These are phyloP conservation scores for Cyphomyrus plagiostoma DNA, from an alignment of 2,113 vertebrate species.

Conservation along the genomic window DNA sequence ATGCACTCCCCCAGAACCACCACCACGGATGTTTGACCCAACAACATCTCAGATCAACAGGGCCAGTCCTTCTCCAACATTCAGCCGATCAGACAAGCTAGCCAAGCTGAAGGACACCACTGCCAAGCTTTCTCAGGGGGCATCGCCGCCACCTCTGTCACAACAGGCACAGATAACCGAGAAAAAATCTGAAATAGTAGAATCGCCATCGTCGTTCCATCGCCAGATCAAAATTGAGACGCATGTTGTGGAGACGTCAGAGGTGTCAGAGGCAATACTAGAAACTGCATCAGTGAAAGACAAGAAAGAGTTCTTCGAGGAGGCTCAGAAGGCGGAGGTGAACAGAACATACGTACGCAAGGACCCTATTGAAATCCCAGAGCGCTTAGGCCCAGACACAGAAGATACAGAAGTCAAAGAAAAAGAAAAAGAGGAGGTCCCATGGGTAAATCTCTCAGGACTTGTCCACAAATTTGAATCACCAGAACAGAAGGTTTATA, in stretches of 20 bases:
- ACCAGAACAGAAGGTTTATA: slow-evolving; percentile 52
- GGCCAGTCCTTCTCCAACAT: slow-evolving; percentile 64
- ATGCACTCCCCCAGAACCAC: slow-evolving; percentile 52
- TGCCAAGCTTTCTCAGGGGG: slow-evolving; percentile 60
- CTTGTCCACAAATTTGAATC: slow-evolving; percentile 64
- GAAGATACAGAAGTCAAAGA: slow-evolving; percentile 52
- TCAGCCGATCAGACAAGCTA: slow-evolving; percentile 71
- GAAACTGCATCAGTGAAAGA: slow-evolving; percentile 67
- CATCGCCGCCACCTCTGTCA: slow-evolving; percentile 44
- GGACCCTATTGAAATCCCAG: slow-evolving; percentile 64
- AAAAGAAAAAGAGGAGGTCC: slow-evolving; percentile 59
- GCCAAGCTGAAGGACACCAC: slow-evolving; percentile 71
- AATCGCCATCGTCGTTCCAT: slow-evolving; percentile 57
- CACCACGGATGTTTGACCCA: slow-evolving; percentile 50
- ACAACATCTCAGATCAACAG: slow-evolving; percentile 48
- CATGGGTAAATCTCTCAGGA: slow-evolving; percentile 57
- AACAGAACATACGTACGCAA: slow-evolving; percentile 52
- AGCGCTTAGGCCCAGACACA: slow-evolving; percentile 48
- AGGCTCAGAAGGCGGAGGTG: slow-evolving; percentile 63
- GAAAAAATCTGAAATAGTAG: slow-evolving; percentile 57
- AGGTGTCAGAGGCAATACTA: slow-evolving; percentile 46
- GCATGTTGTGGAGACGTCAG: slow-evolving; percentile 36
- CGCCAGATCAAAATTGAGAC: slow-evolving; percentile 58
- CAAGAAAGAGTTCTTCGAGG: slow-evolving; percentile 64
- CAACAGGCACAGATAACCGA: slow-evolving; percentile 44